A percentile compares a stretch with the other conserved stretches of the same genome.
Evolutionary conservation across 2,797 vertebrate genomes (phyloP).

Genomic region (Coranthus polyacanthus): DNA sequence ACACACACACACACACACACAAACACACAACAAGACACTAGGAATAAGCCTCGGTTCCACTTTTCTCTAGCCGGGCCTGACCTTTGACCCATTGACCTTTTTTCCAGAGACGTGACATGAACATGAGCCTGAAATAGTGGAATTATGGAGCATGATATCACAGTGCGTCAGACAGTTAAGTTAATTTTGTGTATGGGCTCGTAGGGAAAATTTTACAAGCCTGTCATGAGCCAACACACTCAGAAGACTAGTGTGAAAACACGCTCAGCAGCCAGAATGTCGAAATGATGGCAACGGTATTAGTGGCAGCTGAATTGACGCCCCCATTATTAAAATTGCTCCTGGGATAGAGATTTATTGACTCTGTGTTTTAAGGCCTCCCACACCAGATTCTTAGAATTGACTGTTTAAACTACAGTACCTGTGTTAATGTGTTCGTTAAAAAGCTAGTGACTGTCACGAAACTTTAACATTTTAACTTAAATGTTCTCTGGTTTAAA

Average conservation of each 20-base stretch:
- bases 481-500: not conserved
- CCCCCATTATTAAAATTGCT: slow-evolving; percentile 68
- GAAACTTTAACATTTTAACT: not conserved
- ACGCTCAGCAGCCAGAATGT: slow-evolving; percentile 36
- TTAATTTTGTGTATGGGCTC: slow-evolving; percentile 29
- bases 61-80: slow-evolving; percentile 10
- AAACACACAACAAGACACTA: no score
- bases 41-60: slow-evolving; percentile 20
- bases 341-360: slow-evolving; percentile 56
- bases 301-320: slow-evolving; percentile 64
- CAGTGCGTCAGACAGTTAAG: slow-evolving; percentile 23
- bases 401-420: slow-evolving; percentile 56
- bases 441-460: slow-evolving; percentile 34
- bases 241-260: slow-evolving; percentile 53
- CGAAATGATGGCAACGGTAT: slow-evolving; percentile 52
- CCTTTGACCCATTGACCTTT: slow-evolving; percentile 63
- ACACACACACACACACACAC: not conserved
- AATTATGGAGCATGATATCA: slow-evolving; percentile 14
- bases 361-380: slow-evolving; percentile 43
- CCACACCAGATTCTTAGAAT: slow-evolving; percentile 46
- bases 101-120: slow-evolving; percentile 40
- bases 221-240: slow-evolving; percentile 32
- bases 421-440: slow-evolving; percentile 42
- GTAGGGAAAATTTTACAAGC: slow-evolving; percentile 41
- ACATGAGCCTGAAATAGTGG: slow-evolving; percentile 35